Conservation (phyloP, 2,797 vertebrate species). For the Pyrrhura leucotis region DNA sequence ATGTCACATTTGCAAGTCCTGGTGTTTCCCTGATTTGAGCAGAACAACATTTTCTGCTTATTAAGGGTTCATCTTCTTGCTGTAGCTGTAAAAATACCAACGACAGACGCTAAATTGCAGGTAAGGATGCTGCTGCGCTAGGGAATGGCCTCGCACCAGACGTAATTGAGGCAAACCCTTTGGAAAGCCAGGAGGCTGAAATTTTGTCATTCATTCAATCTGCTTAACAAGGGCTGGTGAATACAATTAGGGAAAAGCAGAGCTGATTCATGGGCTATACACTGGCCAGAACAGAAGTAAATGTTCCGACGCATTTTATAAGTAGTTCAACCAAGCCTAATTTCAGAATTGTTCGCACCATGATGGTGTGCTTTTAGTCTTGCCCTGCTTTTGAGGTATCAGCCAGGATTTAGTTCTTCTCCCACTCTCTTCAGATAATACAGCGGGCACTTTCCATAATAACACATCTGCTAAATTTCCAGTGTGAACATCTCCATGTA, state of each 20-base stretch:
- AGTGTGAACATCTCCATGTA: background rate
- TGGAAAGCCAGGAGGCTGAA: background rate
- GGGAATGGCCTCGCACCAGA: background rate
- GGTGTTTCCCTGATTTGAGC: background rate
- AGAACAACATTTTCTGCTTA: conserved; percentile 8
- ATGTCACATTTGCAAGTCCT: background rate
- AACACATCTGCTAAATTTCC: background rate
- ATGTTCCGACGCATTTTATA: background rate
- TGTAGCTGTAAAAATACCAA: background rate
- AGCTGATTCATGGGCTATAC: background rate
- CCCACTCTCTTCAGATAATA: background rate
- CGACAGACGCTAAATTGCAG: background rate
- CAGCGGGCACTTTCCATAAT: background rate
- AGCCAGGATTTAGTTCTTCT: background rate
- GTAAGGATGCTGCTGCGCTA: background rate
- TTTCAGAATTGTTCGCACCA: background rate
- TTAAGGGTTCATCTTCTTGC: background rate
- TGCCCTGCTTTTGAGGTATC: background rate
- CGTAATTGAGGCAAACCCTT: background rate
- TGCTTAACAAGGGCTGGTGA: background rate
- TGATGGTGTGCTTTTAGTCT: background rate
- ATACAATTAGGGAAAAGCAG: background rate
- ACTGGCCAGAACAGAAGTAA: background rate
- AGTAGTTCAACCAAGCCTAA: background rate
- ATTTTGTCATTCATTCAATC: background rate